A percentile compares a stretch with the other conserved stretches of the same genome.
Evolutionary conservation across 2,888 invertebrate species (phyloP).

Genomic region (Galerucella nymphaeae): DNA sequence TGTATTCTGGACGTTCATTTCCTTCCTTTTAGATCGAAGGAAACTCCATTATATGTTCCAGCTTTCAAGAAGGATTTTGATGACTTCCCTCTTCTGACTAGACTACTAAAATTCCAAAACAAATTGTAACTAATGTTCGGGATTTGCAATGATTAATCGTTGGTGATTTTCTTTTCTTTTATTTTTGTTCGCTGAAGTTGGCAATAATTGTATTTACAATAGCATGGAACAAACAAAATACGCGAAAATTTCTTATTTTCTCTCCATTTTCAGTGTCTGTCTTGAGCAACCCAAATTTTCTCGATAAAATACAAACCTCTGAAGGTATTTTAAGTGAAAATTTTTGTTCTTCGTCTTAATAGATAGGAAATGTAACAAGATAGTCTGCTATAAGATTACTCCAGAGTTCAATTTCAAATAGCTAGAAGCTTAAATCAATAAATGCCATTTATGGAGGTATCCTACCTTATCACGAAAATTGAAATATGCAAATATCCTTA

Average conservation of each 20-base stretch:
- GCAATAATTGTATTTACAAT: too few species aligned
- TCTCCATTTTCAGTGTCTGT: too few species aligned
- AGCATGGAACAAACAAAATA: too few species aligned
- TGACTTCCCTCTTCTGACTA: constrained; percentile 4
- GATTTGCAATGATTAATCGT: constrained; percentile 4
- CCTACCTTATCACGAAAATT: background rate
- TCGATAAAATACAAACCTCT: too few species aligned
- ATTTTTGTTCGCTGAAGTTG: too few species aligned
- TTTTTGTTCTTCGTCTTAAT: background rate
- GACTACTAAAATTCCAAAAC: background rate
- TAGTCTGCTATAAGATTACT: background rate
- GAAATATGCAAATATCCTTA: background rate
- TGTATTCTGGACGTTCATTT: background rate
- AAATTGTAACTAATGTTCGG: background rate
- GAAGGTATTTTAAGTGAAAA: too few species aligned
- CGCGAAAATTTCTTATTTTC: too few species aligned
- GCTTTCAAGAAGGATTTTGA: constrained; percentile 4
- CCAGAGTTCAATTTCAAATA: constrained; percentile 1
- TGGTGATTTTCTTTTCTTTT: background rate
- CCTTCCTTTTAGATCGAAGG: background rate
- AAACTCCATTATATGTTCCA: constrained; percentile 3
- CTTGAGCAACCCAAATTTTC: too few species aligned
- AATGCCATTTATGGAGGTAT: background rate
- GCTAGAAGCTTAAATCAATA: background rate
- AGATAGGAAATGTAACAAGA: background rate